Base-by-base conservation (phyloP, 2,113 vertebrate genomes). In the Thinocorus orbignyianus region DNA sequence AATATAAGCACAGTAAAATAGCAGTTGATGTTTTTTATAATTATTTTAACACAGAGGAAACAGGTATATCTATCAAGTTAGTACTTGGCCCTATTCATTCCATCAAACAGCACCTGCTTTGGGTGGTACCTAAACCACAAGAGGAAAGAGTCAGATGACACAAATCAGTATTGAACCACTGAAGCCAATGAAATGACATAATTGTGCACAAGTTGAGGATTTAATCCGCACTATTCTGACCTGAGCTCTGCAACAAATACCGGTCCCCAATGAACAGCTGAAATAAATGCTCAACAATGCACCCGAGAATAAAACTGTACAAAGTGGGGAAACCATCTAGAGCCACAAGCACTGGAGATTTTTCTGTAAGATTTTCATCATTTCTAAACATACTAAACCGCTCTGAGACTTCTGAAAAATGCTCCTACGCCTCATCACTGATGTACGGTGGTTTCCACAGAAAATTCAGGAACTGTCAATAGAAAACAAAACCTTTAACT, bases 361-460 rank as follows among this genome's bases (percentile, higher is more conserved):
- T 90, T 81, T 93, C 28, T 3, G 48, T 24, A 52, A 92, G 19
- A 74, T 91, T 90, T 78, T 69, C 24, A n/a, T 62, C 3, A 25
- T 78, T 91, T 81, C 55, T 72, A 28, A 81, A 39, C 57, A 23
- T 0, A 39, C 41, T 76, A 49, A 92, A 69, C 13, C 41, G 44
- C n/a, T 41, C 2, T 0, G 28, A 39, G 51, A 25, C 61, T 71
- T 81, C 16, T 72, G 48, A 69, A 89, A 93, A 93, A 57, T 2
- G 3, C 20, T 35, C 39, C 48, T 66, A 5, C 12, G 3, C 28
- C 18, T 83, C 65, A 48, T 37, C 52, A 16, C 4, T 94, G 51
- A 13, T 2, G 19, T 22, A 3, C 0, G 0, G n/a, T 17, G 39
- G 14, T 55, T 86, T 93, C 76, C 42, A 30, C 2, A 52, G 55